These are phyloP conservation scores for Oryzias dopingdopingensis DNA, from an alignment of 2,797 vertebrate species.

Conservation along the genomic window DNA sequence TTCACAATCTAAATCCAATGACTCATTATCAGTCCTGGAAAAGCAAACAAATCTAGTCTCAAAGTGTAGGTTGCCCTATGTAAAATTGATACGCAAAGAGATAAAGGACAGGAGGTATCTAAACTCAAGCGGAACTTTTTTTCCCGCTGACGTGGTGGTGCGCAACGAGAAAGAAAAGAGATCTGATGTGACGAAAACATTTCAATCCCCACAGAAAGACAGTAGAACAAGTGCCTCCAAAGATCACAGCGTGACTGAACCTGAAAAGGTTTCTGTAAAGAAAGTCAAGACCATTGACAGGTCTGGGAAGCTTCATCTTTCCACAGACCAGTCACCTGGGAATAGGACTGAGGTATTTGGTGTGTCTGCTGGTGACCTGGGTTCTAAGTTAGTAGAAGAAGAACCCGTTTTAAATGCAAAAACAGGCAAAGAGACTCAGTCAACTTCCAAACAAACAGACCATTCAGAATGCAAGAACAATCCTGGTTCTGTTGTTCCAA, in stretches of 20 bases:
- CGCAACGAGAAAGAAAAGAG: constrained; percentile 28
- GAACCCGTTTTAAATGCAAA: constrained; percentile 17
- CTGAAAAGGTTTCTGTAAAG: constrained; percentile 41
- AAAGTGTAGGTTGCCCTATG: constrained; percentile 53
- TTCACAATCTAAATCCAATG: constrained; percentile 19
- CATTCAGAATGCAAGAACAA: constrained; percentile 26
- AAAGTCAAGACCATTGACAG: constrained; percentile 38
- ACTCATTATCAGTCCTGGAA: constrained; percentile 27
- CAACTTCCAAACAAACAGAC: constrained; percentile 22
- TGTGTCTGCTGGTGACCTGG: constrained; percentile 6
- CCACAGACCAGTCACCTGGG: constrained; percentile 26
- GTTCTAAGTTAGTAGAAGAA: constrained; percentile 9
- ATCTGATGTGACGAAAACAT: neutral
- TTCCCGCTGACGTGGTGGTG: constrained; percentile 14
- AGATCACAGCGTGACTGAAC: constrained; percentile 7
- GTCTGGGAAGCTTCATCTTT: constrained; percentile 27
- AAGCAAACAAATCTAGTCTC: constrained; percentile 49
- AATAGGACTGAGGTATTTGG: neutral
- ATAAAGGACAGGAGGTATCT: constrained; percentile 36
- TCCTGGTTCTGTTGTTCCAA: constrained; percentile 1
- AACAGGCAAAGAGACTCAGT: constrained; percentile 3
- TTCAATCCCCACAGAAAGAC: constrained; percentile 13
- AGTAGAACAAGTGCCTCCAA: constrained; percentile 5
- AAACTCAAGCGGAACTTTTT: constrained; percentile 22
- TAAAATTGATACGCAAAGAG: constrained; percentile 66